Evolutionary conservation across 2,797 vertebrate species (phyloP).

Genomic region (Nyctibius grandis): DNA sequence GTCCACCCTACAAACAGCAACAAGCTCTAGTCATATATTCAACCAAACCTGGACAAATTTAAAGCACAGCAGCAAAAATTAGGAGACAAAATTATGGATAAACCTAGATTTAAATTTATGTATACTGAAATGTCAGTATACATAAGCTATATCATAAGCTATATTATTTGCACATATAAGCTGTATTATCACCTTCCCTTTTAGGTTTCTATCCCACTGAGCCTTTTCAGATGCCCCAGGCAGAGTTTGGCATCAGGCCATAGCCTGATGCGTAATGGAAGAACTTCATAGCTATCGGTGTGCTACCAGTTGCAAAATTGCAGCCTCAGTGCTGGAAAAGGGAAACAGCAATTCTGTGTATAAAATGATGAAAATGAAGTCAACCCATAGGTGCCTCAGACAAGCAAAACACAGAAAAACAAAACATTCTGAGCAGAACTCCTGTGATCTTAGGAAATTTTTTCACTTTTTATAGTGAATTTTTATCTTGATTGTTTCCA

Average conservation of each 20-base stretch:
- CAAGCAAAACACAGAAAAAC: neutral
- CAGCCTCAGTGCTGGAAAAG: neutral
- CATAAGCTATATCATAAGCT: too few species aligned
- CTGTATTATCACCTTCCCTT: neutral
- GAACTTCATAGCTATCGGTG: neutral
- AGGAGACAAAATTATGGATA: neutral
- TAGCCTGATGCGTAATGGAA: neutral
- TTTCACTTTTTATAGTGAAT: neutral
- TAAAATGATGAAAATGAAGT: neutral
- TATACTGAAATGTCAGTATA: too few species aligned
- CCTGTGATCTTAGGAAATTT: neutral
- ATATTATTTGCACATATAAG: too few species aligned
- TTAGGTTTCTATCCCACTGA: neutral
- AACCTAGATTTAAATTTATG: neutral
- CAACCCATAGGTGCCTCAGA: neutral
- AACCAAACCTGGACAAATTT: neutral
- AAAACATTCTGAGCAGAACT: neutral
- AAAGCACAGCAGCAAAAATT: neutral
- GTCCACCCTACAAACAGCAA: neutral
- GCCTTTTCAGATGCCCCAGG: neutral
- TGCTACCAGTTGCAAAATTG: neutral
- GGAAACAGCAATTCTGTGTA: neutral
- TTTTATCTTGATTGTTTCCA: neutral
- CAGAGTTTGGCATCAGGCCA: neutral
- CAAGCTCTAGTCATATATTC: neutral